phyloP scores from a whole-genome alignment of 1,140 invertebrate species.

The Drosophila lacteicornis region DNA sequence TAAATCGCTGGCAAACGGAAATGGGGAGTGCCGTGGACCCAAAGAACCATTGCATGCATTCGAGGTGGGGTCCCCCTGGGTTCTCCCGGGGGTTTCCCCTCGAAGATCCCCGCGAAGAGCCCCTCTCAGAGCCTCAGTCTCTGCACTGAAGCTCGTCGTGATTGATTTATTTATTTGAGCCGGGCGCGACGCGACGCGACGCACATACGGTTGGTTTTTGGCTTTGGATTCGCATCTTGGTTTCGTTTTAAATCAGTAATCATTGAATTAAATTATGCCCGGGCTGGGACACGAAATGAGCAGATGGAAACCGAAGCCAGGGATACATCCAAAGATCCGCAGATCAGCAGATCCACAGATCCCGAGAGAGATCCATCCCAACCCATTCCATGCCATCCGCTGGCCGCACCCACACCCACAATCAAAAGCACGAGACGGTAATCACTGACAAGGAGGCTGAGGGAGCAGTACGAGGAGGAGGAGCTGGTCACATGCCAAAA shows the following conservation, averaged over 20 bases:
- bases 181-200: conserved; percentile 29
- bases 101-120: conserved; percentile 3
- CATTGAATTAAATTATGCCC: conserved; percentile 83
- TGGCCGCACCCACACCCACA: conserved; percentile 77
- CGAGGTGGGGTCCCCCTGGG: conserved; percentile 53
- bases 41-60: conserved; percentile 53
- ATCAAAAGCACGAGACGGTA: conserved; percentile 32
- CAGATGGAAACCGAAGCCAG: background rate
- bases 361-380: conserved; percentile 6
- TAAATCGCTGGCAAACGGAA: conserved; percentile 78
- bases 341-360: background rate
- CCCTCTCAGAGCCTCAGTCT: conserved; percentile 11
- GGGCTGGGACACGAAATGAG: background rate
- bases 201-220: conserved; percentile 55
- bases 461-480: conserved; percentile 9
- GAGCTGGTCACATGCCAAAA: conserved; percentile 73
- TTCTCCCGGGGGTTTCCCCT: background rate
- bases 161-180: conserved; percentile 82
- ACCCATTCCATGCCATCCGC: conserved; percentile 30
- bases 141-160: conserved; percentile 34
- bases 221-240: conserved; percentile 62
- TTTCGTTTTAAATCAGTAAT: conserved; percentile 78
- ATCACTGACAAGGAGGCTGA: conserved; percentile 22
- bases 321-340: conserved; percentile 26
- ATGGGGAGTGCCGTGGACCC: conserved; percentile 73